These are phyloP conservation scores for Halcyon senegalensis DNA, from an alignment of 2,113 vertebrate species.

Conservation along the genomic window DNA sequence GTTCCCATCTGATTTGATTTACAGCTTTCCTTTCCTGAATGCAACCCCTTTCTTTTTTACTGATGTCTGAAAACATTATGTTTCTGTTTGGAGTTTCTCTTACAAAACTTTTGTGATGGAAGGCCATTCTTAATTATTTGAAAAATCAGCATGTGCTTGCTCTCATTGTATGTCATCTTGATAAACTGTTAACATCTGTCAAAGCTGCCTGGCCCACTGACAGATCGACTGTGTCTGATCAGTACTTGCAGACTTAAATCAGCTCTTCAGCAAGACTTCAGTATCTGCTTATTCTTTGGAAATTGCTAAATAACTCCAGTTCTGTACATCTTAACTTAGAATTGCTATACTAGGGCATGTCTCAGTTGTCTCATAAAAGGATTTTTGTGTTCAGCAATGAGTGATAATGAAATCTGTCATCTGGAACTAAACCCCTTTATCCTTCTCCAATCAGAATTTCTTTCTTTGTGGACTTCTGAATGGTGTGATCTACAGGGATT, in stretches of 20 bases:
- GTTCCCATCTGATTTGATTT: slow-evolving; percentile 49
- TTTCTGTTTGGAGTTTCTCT: neutral
- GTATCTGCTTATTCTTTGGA: neutral
- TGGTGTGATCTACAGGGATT: neutral
- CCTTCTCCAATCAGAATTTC: neutral
- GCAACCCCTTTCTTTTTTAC: slow-evolving; percentile 6
- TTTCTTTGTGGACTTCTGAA: neutral
- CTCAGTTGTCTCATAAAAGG: neutral
- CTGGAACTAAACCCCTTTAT: neutral
- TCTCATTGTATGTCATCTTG: neutral
- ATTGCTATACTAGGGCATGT: neutral
- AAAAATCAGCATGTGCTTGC: slow-evolving; percentile 3
- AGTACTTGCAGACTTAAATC: slow-evolving; percentile 4
- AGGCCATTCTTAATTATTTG: neutral
- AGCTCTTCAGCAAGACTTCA: neutral
- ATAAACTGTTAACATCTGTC: slow-evolving; percentile 6
- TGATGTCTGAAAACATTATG: neutral
- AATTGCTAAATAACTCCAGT: neutral
- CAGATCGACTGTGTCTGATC: neutral
- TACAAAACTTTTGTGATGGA: neutral
- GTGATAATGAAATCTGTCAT: neutral
- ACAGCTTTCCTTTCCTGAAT: slow-evolving; percentile 36
- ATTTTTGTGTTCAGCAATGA: neutral
- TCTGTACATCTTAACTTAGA: neutral
- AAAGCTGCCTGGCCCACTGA: neutral